Evolutionary conservation across 2,113 vertebrate species (phyloP), one percentile per base, ranked within the genome.

Genomic region (Girardinichthys multiradiatus): DNA sequence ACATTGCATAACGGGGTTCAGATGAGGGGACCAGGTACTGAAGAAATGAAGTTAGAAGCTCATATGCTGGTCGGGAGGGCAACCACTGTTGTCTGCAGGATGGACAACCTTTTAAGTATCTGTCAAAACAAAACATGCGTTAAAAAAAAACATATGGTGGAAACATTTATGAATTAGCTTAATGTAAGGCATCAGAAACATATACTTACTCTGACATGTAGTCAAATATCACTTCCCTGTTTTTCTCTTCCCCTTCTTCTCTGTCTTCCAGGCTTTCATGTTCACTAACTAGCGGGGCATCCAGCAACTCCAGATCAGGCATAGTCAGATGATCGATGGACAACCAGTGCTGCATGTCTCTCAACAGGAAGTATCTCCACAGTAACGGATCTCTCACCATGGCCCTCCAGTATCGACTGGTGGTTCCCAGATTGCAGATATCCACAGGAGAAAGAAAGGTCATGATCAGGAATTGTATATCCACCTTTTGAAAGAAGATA

Each of bases 1-100:
- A 97, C 97, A 99, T 98, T 51, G 96, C 96, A 62, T 96, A 98
- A 59, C 96, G 95, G 12, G 97, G 97, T 75, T 98, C 97, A 39
- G 94, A 66, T 7, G 93, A 93, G 28, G 92, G 88, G 62, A 96
- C 95, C 81, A 98, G 73, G 0, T 94, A 96, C 4, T 97, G 95
- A 68, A 98, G 88, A 87, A 98, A 96, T 0, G 95, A 97, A 4
- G 95, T 93, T 57, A 98, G 91, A 3, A 94, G 70, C 48, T 92
- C 90, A 15, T 96, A 95, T 0, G 91, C 64, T 0, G 93, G 90
- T 48, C 90, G 91, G 3, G 86, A 94, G 2, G 94, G 92, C 77
- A 93, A 95, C 87, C 86, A 93, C 57, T 80, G 90, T 82, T 93
- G 93, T 89, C 96, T 95, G 58, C 90, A 92, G 48, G 86, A 92